A percentile compares a stretch with the other conserved stretches of the same genome.
phyloP scores from a whole-genome alignment of 2,888 invertebrate genomes.

The Lycaena phlaeas region DNA sequence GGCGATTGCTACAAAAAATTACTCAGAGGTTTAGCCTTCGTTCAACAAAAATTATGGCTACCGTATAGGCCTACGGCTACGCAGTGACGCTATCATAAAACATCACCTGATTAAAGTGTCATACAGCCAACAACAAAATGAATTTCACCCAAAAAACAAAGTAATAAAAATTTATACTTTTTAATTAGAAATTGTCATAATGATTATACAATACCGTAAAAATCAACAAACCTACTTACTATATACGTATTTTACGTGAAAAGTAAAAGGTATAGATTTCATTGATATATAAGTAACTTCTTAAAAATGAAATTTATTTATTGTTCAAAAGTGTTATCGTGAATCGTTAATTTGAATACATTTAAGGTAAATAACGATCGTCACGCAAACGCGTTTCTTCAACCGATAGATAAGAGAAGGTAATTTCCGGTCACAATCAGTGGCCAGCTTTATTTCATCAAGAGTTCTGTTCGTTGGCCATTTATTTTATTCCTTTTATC shows the following conservation, averaged over 20 bases:
- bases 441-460: not conserved
- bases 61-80: not conserved
- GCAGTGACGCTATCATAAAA: not conserved
- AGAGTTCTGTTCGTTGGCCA: not conserved
- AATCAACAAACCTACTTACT: too few species aligned
- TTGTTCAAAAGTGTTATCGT: too few species aligned
- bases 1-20: constrained; percentile 11
- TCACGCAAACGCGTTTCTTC: not conserved
- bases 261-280: too few species aligned
- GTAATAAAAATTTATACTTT: too few species aligned
- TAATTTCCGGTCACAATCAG: constrained; percentile 2
- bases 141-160: too few species aligned
- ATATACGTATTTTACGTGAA: too few species aligned
- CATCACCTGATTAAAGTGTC: not conserved
- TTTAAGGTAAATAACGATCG: not conserved
- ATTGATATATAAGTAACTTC: too few species aligned
- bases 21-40: constrained; percentile 16
- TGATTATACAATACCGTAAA: too few species aligned
- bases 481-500: not conserved
- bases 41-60: not conserved
- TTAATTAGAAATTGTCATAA: too few species aligned
- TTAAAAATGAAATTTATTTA: too few species aligned
- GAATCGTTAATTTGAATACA: too few species aligned
- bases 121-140: too few species aligned
- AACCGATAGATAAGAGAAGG: not conserved